Conservation (phyloP, 2,113 vertebrate species). For the Tetrao urogallus region DNA sequence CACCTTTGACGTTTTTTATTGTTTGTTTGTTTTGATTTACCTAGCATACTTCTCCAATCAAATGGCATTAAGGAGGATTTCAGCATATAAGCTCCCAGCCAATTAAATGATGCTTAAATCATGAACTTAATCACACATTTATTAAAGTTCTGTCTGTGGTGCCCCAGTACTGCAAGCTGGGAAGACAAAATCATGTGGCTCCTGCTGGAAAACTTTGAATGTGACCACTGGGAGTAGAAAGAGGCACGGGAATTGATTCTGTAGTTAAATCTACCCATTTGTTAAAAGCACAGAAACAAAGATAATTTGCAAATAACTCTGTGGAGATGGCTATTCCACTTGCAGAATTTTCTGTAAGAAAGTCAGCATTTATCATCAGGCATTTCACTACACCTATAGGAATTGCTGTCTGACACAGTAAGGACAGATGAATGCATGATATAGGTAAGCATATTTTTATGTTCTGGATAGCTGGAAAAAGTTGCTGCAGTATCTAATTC, state of each 20-base stretch:
- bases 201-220: background rate
- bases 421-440: background rate
- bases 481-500: background rate
- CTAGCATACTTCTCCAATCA: background rate
- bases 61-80: background rate
- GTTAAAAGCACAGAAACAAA: background rate
- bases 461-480: background rate
- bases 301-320: background rate
- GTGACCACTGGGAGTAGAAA: background rate
- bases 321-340: background rate
- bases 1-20: background rate
- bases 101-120: background rate
- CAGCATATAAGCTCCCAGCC: background rate
- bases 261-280: background rate
- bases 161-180: background rate
- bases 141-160: background rate
- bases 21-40: slow-evolving; percentile 2
- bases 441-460: background rate
- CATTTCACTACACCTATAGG: background rate
- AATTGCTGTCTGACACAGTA: background rate
- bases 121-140: background rate
- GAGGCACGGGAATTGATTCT: background rate
- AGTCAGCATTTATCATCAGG: background rate
- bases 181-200: background rate
- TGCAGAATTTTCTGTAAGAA: background rate